Base-by-base conservation (phyloP, 2,113 vertebrate genomes). In the Lepisosteus osseus region DNA sequence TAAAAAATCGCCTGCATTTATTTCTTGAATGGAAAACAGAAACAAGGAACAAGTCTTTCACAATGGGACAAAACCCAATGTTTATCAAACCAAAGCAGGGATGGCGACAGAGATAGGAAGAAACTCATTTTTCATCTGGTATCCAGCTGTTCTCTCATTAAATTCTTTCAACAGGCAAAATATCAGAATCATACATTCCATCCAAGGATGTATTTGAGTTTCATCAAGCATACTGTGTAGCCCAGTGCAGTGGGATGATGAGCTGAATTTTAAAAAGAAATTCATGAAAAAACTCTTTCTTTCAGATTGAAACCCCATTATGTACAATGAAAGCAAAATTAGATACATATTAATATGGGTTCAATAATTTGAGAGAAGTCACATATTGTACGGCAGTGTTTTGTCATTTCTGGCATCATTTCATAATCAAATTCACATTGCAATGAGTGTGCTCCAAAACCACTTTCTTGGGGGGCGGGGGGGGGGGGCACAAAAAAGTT, bases 111-210 rank as follows among this genome's bases (percentile, higher is more conserved):
- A 62, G 76, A 74, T 72, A 76, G 75, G 70, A 68, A 79, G 44
- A 71, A 54, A 55, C 62, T 61, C 51, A 56, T 45, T 59, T 70
- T 69, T 76, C 86, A 87, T 88, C 78, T 88, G 85, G 78, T 82
- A 64, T 43, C 79, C 87, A 90, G 81, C 84, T 86, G 89, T 8
- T n/a, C 56, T 75, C 47, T 61, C 69, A 76, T 76, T 66, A 15
- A 63, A 77, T 70, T 73, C 57, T 62, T 64, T 42, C 3, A 47
- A 63, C 67, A 43, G 59, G 14, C 67, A 56, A 51, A 68, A 11
- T 69, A 64, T 47, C 17, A 69, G 40, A 64, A 45, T 73, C 72
- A 63, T 42, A 74, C 67, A 56, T 59, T 59, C 57, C 57, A 13
- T 74, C 47, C 66, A 43, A 42, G 57, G 56, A 29, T 40, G 42